These are phyloP conservation scores for Sardina pilchardus DNA, from an alignment of 2,113 vertebrate genomes.

Conservation along the genomic window DNA sequence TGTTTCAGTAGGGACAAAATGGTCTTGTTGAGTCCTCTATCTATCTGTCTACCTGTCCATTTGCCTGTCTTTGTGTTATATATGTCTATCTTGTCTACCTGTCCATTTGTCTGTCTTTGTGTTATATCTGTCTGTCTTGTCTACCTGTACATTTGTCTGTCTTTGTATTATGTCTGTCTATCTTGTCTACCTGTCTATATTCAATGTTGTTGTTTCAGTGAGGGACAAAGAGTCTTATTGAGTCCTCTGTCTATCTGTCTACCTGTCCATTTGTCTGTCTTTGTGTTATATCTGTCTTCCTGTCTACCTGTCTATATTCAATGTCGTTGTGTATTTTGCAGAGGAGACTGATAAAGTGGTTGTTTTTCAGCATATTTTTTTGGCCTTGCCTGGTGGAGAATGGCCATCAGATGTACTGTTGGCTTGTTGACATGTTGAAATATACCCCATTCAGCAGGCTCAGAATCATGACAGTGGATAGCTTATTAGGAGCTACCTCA, in stretches of 20 bases:
- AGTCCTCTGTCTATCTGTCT: background rate
- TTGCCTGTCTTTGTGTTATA: no score
- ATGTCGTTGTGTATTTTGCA: background rate
- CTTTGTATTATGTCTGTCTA: no score
- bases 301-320: background rate
- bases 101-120: no score
- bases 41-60: background rate
- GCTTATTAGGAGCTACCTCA: conserved; percentile 26
- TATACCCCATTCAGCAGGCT: background rate
- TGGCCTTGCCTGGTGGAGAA: background rate
- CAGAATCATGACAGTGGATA: conserved; percentile 21
- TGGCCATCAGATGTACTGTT: conserved; percentile 12
- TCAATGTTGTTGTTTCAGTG: background rate
- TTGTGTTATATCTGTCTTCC: background rate
- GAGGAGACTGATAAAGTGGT: background rate
- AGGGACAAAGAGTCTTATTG: background rate
- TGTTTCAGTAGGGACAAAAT: background rate
- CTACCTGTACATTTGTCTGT: background rate
- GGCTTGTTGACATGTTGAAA: conserved; percentile 25
- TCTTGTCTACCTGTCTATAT: background rate
- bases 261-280: background rate
- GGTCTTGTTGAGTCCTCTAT: background rate
- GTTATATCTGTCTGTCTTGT: background rate
- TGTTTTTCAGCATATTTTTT: background rate
- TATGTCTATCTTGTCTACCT: no score